Base-by-base conservation (phyloP, 2,888 invertebrate species). In the Dicyrtomina minuta region DNA sequence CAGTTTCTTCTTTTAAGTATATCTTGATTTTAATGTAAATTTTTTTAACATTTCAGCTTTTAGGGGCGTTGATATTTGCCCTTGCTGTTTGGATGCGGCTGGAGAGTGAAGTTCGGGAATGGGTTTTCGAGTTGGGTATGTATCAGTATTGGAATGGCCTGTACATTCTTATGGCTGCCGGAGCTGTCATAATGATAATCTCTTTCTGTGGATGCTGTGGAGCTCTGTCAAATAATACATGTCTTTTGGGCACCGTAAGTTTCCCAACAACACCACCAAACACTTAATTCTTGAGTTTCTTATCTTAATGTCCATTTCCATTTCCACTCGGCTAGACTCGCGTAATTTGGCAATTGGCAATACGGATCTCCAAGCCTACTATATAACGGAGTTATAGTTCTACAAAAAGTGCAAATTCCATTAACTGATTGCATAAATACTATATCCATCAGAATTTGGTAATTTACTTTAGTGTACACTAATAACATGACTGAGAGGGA, bases 161-260 rank as follows among this genome's bases (percentile, higher is more conserved):
- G 77, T 94, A 93, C 81, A 86, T 95, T 72, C 85, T 93, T 72
- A 87, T 94, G 68, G 85, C 88, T 60, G 86, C 86, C 0, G 87
- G 91, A 1, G 83, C 90, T 20, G 82, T 90, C 22, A 86, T 92
- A 77, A 88, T 93, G 86, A 84, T 89, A 1, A 87, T 91, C 15
- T 87, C 91, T 0, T 90, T 93, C 81, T 81, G 92, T 60, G 93
- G 93, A 41, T 93, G 93, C 79, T 87, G 90, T 1, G 89, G 90
- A n/a, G 89, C 92, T 0, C 83, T 92, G 8, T 89, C 90, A 85
- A 92, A 92, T 81, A 89, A 89, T 78, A 84, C 86, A 0, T 67
- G 86, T 66, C 86, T 90, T 1, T 83, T 94, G 2, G 85, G 87
- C 67, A 84, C 86, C 68, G 93, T 93, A 84, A 88, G 89, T 85